Evolutionary conservation across 2,888 invertebrate genomes (phyloP), one percentile per base, ranked within the genome.

Genomic region (Callyntrura sp.): DNA sequence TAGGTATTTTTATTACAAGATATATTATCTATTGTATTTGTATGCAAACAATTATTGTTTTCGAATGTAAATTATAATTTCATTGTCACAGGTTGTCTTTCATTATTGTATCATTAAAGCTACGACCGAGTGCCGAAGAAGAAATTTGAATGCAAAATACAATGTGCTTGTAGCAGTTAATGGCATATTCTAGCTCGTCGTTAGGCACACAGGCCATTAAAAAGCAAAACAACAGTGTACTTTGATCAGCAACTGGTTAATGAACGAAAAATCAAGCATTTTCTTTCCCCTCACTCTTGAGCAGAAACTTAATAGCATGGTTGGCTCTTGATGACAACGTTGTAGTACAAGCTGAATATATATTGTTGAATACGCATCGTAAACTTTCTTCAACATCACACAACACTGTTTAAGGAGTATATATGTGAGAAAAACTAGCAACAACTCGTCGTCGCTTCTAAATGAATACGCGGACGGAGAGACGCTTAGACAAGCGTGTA

Each of bases 301-400:
- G n/a, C n/a, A 17, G 60, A 8, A n/a, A 60, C 51, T 2, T 51
- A 12, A 5, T 51, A 51, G 9, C 2, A 12, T 51, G 3, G 9
- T 11, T 51, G 12, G 51, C 12, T 51, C 5, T 14, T 51, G 51
- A 51, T 1, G 51, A 51, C n/a, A 12, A 51, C 14, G 51, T 51
- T 51, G 51, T 51, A 3, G n/a, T 51, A 51, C 51, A n/a, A 51
- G 35, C 2, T 35, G 35, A 35, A 11, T 73, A 17, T 35, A 11
- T 73, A 17, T 35, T 14, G 68, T 6, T 51, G 51, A 51, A 35
- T n/a, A 68, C 35, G n/a, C 12, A 70, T 17, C 3, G n/a, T 17
- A 51, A 57, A 48, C 73, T 73, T 73, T 73, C 73, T 23, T 73
- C 20, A n/a, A 45, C n/a, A n/a, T n/a, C n/a, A n/a, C 23, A 20